phyloP scores from a whole-genome alignment of 2,888 invertebrate species.

The Sphaerolaimus hirsutus region DNA sequence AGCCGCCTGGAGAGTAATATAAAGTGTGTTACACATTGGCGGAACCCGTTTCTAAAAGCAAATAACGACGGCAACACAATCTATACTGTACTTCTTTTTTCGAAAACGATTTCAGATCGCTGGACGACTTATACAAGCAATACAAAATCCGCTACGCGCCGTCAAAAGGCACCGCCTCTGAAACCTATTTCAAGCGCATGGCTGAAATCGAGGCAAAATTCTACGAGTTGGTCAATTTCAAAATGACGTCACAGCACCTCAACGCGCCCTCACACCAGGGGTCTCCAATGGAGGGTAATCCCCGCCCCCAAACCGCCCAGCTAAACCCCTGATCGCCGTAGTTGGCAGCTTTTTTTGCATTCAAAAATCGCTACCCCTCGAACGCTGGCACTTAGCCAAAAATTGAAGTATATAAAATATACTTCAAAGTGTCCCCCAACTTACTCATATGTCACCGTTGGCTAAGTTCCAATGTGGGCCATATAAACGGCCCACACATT shows the following conservation, averaged over 20 bases:
- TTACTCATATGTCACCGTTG: too few species aligned
- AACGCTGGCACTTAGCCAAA: too few species aligned
- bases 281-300: too few species aligned
- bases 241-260: neutral
- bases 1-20: slow-evolving; percentile 29
- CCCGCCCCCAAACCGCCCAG: too few species aligned
- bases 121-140: slow-evolving; percentile 79
- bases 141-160: slow-evolving; percentile 90
- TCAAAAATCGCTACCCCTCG: too few species aligned
- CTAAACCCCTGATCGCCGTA: too few species aligned
- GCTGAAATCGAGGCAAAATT: slow-evolving; percentile 74
- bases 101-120: slow-evolving; percentile 15
- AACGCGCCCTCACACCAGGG: too few species aligned
- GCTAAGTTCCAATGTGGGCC: too few species aligned
- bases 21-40: slow-evolving; percentile 8
- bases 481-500: too few species aligned
- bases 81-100: neutral
- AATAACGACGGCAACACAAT: neutral
- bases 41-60: neutral
- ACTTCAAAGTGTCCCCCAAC: too few species aligned
- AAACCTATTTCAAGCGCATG: slow-evolving; percentile 86
- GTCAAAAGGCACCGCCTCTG: slow-evolving; percentile 56
- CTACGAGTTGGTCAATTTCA: slow-evolving; percentile 47
- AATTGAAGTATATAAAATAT: too few species aligned
- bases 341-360: too few species aligned